Percentiles rank a stretch among this genome's conserved stretches.
Evolutionary conservation across 2,888 invertebrate genomes (phyloP).

Genomic region (Gortyna flavago): DNA sequence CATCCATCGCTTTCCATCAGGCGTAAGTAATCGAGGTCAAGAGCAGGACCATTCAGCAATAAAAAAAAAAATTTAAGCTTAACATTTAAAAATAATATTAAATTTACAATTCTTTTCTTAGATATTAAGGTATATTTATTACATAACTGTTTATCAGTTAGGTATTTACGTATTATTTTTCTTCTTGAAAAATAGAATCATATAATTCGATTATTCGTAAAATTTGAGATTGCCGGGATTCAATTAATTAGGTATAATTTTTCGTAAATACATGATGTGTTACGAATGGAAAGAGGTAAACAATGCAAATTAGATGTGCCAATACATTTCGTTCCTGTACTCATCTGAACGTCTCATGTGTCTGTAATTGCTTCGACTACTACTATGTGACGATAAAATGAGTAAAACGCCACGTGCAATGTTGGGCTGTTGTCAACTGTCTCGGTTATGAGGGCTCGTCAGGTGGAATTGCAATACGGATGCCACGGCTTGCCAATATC

Average conservation of each 20-base stretch:
- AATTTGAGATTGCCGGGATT: neutral
- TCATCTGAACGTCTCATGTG: neutral
- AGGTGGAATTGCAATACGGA: conserved; percentile 7
- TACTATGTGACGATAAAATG: neutral
- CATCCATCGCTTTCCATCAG: too few relatives aligned
- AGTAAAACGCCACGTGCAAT: neutral
- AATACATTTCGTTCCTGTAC: neutral
- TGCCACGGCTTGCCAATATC: conserved; percentile 16
- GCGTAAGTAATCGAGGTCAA: too few relatives aligned
- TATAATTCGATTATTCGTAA: neutral
- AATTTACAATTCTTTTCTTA: neutral
- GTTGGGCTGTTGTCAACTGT: conserved; percentile 6
- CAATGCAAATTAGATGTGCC: conserved; percentile 1
- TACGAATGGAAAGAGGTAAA: neutral
- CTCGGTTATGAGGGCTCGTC: conserved; percentile 18
- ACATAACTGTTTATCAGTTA: neutral
- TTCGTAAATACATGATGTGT: neutral
- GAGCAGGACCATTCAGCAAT: too few relatives aligned
- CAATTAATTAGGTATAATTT: neutral
- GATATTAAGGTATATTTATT: neutral
- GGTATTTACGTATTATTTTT: too few relatives aligned
- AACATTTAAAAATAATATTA: neutral
- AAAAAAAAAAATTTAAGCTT: too few relatives aligned
- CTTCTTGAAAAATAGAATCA: neutral
- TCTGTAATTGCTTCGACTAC: neutral